phyloP scores from a whole-genome alignment of 2,113 vertebrate genomes.

The Protobothrops flavoviridis region DNA sequence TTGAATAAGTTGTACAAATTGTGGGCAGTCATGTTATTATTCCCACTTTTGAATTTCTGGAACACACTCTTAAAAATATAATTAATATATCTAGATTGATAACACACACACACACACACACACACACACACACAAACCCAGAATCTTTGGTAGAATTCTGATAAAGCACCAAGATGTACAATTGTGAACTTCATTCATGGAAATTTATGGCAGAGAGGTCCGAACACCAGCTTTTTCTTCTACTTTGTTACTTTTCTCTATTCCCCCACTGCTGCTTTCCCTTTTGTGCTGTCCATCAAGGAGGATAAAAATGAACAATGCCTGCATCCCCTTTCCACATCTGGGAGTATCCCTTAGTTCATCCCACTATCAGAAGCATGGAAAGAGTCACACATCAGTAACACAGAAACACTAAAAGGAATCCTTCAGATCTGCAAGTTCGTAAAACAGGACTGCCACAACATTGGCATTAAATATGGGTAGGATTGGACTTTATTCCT shows the following conservation, averaged over 20 bases:
- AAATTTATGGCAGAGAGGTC: not conserved
- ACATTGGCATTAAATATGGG: not conserved
- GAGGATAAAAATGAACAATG: not conserved
- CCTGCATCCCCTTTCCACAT: not conserved
- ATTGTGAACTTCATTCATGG: not conserved
- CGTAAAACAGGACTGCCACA: not conserved
- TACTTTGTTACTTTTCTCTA: not conserved
- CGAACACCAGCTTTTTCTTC: not conserved
- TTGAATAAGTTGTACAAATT: not conserved
- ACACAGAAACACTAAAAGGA: not conserved
- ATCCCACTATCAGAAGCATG: not conserved
- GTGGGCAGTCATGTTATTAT: not conserved
- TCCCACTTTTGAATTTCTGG: not conserved
- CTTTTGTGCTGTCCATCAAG: not conserved
- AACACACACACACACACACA: too few species aligned
- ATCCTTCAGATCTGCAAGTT: not conserved
- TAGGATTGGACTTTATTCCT: not conserved
- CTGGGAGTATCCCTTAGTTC: not conserved
- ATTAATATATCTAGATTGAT: not conserved
- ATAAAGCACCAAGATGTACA: not conserved
- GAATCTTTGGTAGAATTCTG: not conserved
- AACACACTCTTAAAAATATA: not conserved
- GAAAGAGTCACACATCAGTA: too few species aligned
- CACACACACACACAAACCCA: too few species aligned
- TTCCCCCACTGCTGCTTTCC: not conserved